Conservation (phyloP, 2,888 invertebrate genomes). For the Zhuqinia jingwanae region DNA sequence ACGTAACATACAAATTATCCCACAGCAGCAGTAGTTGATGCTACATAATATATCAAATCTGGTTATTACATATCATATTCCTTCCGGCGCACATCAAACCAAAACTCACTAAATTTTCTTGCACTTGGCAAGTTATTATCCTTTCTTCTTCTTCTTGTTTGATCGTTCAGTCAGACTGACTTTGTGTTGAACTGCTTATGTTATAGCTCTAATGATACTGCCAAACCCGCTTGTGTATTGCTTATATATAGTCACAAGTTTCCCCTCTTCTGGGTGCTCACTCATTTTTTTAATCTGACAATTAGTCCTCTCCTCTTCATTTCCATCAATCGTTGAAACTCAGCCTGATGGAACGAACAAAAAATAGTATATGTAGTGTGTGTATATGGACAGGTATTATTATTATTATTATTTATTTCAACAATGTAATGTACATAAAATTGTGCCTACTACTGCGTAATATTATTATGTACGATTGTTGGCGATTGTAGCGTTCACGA, state of each 20-base stretch:
- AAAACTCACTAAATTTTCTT: constrained; percentile 4
- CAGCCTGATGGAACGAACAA: constrained; percentile 46
- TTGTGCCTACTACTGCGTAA: too few relatives aligned
- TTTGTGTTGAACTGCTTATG: too few relatives aligned
- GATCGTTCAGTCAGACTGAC: too few relatives aligned
- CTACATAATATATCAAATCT: not conserved
- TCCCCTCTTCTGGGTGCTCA: constrained; percentile 38
- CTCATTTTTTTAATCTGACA: constrained; percentile 48
- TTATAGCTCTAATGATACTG: too few relatives aligned
- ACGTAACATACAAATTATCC: not conserved
- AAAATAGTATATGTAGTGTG: too few relatives aligned
- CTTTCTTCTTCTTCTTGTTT: not conserved
- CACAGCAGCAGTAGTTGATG: not conserved
- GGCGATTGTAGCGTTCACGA: too few relatives aligned
- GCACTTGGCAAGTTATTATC: not conserved
- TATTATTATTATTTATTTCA: too few relatives aligned
- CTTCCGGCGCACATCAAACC: constrained; percentile 52
- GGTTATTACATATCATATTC: not conserved
- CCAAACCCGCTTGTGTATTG: too few relatives aligned
- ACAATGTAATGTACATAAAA: too few relatives aligned
- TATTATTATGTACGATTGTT: too few relatives aligned
- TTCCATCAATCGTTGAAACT: constrained; percentile 28
- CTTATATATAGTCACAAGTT: too few relatives aligned
- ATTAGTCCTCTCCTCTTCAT: constrained; percentile 49
- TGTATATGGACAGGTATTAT: too few relatives aligned